phyloP scores from a whole-genome alignment of 1,140 invertebrate species.

The Planococcus citri region DNA sequence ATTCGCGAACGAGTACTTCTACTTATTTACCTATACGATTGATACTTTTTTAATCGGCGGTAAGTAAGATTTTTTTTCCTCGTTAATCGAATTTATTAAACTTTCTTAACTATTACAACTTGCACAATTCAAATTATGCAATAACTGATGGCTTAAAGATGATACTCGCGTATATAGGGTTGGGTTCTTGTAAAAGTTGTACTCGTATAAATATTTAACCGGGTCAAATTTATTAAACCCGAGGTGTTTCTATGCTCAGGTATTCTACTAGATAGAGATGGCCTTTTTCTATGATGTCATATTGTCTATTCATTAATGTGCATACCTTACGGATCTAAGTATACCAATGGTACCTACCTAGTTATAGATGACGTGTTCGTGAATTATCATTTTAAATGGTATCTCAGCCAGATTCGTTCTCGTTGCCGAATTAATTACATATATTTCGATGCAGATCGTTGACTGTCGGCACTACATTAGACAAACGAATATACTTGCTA shows the following conservation, averaged over 20 bases:
- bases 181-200: not conserved
- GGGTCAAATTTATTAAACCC: slow-evolving; percentile 6
- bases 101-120: slow-evolving; percentile 13
- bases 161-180: not conserved
- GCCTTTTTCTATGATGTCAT: not conserved
- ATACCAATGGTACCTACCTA: too few species aligned
- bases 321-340: too few species aligned
- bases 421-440: too few species aligned
- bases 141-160: slow-evolving; percentile 10
- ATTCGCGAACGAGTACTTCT: not conserved
- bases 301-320: too few species aligned
- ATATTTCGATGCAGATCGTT: too few species aligned
- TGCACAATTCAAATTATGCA: slow-evolving; percentile 7
- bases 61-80: not conserved
- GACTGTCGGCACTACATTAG: too few species aligned
- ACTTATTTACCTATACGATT: not conserved
- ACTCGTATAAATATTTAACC: too few species aligned
- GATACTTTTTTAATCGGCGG: not conserved
- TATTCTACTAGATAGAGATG: not conserved
- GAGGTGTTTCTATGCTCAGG: not conserved
- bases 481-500: too few species aligned
- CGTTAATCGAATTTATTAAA: not conserved
- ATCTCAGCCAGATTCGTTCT: too few species aligned
- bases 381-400: too few species aligned
- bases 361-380: too few species aligned